These are phyloP conservation scores for Chondrosia reniformis DNA, from an alignment of 37 sponge, comb jelly and placozoan species.

Conservation along the genomic window DNA sequence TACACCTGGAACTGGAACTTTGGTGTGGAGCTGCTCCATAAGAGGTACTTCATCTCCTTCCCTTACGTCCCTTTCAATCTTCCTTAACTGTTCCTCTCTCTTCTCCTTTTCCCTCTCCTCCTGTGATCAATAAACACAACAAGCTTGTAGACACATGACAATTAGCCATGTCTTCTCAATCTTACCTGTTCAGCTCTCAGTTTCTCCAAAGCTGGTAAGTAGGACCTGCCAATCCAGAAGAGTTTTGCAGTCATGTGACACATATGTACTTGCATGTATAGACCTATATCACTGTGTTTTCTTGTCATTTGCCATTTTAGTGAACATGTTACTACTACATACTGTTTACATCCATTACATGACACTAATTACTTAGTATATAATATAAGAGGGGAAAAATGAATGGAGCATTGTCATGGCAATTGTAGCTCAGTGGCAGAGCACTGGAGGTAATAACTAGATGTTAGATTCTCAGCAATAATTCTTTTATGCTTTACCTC, in stretches of 20 bases:
- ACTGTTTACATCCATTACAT: not conserved
- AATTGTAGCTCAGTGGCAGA: too few species aligned
- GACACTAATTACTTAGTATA: not conserved
- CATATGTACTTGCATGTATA: not conserved
- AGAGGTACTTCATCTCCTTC: not conserved
- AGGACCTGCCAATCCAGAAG: constrained; percentile 14
- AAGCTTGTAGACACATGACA: not conserved
- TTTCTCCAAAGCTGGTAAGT: constrained; percentile 39
- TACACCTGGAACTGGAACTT: not conserved
- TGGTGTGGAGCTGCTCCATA: not conserved
- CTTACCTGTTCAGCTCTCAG: constrained; percentile 28
- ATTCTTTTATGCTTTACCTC: too few species aligned
- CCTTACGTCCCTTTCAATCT: not conserved
- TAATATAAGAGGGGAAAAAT: not conserved
- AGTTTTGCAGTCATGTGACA: not conserved
- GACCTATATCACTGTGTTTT: not conserved
- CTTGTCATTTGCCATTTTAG: not conserved
- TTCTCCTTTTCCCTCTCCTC: not conserved
- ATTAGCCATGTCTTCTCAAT: not conserved
- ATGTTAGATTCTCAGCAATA: too few species aligned
- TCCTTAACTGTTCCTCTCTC: not conserved
- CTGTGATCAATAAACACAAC: not conserved
- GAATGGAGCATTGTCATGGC: too few species aligned
- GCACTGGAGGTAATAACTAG: too few species aligned
- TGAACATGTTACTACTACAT: too few species aligned